phyloP scores from a whole-genome alignment of 2,888 invertebrate genomes.

The Archaeoteleia sp. region DNA sequence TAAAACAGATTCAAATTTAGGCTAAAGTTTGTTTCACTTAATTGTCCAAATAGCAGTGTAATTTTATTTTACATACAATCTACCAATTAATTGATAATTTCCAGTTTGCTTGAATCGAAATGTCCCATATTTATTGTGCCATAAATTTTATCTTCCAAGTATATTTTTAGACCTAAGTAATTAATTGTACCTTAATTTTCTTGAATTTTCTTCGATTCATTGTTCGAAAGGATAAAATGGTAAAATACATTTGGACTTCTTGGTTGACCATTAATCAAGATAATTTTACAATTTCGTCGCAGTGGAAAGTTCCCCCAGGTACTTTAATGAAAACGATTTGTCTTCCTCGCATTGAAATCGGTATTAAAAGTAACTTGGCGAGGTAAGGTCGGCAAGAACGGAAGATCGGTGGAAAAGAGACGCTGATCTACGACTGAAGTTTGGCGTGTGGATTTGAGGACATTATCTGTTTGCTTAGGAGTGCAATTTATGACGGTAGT shows the following conservation, averaged over 20 bases:
- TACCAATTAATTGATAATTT: too few relatives aligned
- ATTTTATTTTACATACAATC: too few relatives aligned
- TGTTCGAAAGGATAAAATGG: neutral
- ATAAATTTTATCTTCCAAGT: too few relatives aligned
- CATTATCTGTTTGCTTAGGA: constrained; percentile 64
- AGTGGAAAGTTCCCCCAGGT: constrained; percentile 23
- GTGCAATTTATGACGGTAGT: constrained; percentile 65
- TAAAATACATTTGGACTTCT: constrained; percentile 1
- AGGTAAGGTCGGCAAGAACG: constrained; percentile 31
- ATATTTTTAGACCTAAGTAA: too few relatives aligned
- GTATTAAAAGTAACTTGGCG: constrained; percentile 42
- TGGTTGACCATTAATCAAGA: constrained; percentile 38
- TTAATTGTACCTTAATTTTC: too few relatives aligned
- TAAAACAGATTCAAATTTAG: too few relatives aligned
- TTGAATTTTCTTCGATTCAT: too few relatives aligned
- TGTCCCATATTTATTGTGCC: too few relatives aligned
- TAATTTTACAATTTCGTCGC: constrained; percentile 40
- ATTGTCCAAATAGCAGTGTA: too few relatives aligned
- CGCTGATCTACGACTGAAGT: constrained; percentile 66
- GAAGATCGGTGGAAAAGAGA: constrained; percentile 44
- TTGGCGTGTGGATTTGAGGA: constrained; percentile 66
- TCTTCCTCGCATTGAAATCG: constrained; percentile 47
- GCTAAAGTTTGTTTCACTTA: too few relatives aligned
- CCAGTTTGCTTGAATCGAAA: too few relatives aligned
- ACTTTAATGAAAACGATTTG: constrained; percentile 51